phyloP scores from a whole-genome alignment of 1,140 invertebrate species.

The Dendroctonus ponderosae region DNA sequence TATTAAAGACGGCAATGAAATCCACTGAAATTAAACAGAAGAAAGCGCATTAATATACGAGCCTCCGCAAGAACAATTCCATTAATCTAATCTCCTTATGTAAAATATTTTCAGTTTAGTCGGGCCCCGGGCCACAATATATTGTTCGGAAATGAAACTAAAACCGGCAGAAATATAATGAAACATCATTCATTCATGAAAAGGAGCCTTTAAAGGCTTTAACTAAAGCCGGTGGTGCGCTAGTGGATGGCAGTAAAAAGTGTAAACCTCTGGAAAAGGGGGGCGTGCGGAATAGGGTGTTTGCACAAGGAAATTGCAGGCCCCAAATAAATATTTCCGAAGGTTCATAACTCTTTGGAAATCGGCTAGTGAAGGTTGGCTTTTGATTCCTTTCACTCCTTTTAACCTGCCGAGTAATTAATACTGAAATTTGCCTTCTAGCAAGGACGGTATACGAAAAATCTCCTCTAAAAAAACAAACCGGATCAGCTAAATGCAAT shows the following conservation, averaged over 20 bases:
- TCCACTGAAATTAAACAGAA: too few relatives aligned
- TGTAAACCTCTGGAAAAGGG: slow-evolving; percentile 5
- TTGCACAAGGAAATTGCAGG: slow-evolving; percentile 8
- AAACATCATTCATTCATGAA: slow-evolving; percentile 10
- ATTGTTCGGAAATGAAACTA: slow-evolving; percentile 7
- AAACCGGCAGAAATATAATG: slow-evolving; percentile 9
- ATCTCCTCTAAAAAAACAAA: too few relatives aligned
- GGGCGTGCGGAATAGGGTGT: neutral
- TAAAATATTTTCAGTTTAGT: too few relatives aligned
- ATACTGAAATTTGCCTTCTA: too few relatives aligned
- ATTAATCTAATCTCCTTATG: too few relatives aligned
- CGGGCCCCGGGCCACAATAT: too few relatives aligned
- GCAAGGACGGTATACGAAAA: too few relatives aligned
- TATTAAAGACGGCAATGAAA: too few relatives aligned
- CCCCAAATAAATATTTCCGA: slow-evolving; percentile 17
- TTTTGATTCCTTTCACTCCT: neutral
- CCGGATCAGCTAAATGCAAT: too few relatives aligned
- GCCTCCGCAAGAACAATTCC: too few relatives aligned
- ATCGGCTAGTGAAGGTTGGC: neutral
- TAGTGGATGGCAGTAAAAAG: slow-evolving; percentile 9
- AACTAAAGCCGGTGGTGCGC: slow-evolving; percentile 1
- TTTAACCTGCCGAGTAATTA: too few relatives aligned
- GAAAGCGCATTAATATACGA: too few relatives aligned
- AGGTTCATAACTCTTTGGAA: slow-evolving; percentile 5
- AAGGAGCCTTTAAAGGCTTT: slow-evolving; percentile 11